Base-by-base conservation (phyloP, 2,888 invertebrate genomes). In the Pseudolycoriella hygida region DNA sequence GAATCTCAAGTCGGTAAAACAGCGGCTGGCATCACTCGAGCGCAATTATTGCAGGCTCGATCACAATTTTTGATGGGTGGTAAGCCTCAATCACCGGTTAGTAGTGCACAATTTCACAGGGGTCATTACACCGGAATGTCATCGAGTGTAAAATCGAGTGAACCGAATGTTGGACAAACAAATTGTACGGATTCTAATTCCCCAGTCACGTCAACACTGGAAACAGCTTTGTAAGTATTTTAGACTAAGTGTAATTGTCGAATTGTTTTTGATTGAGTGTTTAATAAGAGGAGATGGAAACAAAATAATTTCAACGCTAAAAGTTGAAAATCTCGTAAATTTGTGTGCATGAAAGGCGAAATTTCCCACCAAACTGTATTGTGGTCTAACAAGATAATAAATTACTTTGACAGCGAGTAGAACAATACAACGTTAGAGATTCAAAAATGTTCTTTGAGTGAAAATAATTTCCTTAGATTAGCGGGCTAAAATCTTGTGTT, bases 11-110 rank as follows among this genome's bases (percentile, higher is more conserved):
- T 17, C 47, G 60, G 46, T 61, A 64, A 56, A 54, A 58, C 30
- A 64, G 66, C 48, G 57, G 53, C n/a, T 58, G 57, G 47, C 60
- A 59, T 64, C 45, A 64, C 70, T 19, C 66, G 72, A 57, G 66
- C 70, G 5, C 70, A 73, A 60, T 62, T 69, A 51, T 57, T 74
- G 55, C 73, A 74, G 60, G 75, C 74, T 46, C 67, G 75, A 54
- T 74, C 74, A 30, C 70, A 74, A 58, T 76, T 76, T 57, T 73
- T 76, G 51, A 48, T 50, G 47, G 50, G 49, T 11, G 25, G 18
- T 2, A 43, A 45, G 43, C 44, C 44, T 38, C 48, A 44, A 10
- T 40, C 40, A n/a, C 39, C 41, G n/a, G 17, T 30, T n/a, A 48
- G 42, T 20, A 32, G 46, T 32, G 45, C 44, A 19, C 43, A 45